Base-by-base conservation (phyloP, 2,113 vertebrate species). In the Scartelaos histophorus region DNA sequence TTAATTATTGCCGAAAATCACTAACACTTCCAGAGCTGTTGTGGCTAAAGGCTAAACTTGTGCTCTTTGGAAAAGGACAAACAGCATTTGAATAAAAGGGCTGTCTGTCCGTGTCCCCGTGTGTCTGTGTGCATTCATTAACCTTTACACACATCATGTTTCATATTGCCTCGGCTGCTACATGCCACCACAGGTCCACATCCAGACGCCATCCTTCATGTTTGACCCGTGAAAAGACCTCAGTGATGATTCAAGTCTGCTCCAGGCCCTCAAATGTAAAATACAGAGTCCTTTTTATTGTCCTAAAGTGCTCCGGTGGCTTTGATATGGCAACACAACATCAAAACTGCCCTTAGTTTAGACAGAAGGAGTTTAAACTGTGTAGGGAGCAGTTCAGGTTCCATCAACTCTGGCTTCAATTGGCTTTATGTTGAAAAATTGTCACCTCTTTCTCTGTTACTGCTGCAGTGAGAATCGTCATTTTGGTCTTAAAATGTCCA, bases 111-210 rank as follows among this genome's bases (percentile, higher is more conserved):
- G 10, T 62, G 62, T 24, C 58, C 22, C n/a, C 25, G 22, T 25
- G 53, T 61, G 45, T 54, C 57, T 79, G 38, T 57, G 2, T 70
- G 76, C 62, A 71, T 78, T 58, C 22, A 71, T 75, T 80, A 80
- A 80, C 77, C 74, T 84, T 79, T 67, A 10, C 21, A 62, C 3
- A 2, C 54, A 73, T 29, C 72, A 71, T 79, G 80, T 73, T 77
- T 77, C 71, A 53, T 4, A 60, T 45, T 64, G 80, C 66, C 82
- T 85, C 58, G 67, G 75, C 47, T 71, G 75, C 62, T 61, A 61
- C 61, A 49, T 58, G 69, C 67, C 67, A n/a, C 1, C 38, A 49
- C 73, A 81, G 51, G 57, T 66, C 29, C 47, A 45, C 38, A 67
- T 24, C 34, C 49, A 38, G 19, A 73, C 71, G 60, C 76, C 74